A percentile compares a stretch with the other conserved stretches of the same genome.
Evolutionary conservation across 2,888 invertebrate species (phyloP).

Genomic region (Meiosimyza platycephala): DNA sequence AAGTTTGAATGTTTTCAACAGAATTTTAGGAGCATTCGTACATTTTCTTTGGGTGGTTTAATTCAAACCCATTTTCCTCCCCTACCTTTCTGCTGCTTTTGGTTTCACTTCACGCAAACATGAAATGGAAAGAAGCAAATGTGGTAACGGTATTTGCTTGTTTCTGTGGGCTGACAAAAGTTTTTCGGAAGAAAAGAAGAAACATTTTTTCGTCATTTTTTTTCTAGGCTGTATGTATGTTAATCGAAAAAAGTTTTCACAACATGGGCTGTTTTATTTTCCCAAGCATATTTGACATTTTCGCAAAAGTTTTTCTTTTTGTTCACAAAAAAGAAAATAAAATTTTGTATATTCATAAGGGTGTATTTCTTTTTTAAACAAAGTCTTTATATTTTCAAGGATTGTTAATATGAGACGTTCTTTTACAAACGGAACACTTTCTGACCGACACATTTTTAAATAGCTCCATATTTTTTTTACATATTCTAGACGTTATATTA

Average conservation of each 20-base stretch:
- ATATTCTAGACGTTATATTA: too few species aligned
- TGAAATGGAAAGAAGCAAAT: conserved; percentile 2
- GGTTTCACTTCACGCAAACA: conserved; percentile 9
- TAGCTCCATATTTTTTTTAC: too few species aligned
- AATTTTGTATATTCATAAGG: too few species aligned
- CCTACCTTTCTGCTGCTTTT: neutral
- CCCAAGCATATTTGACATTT: conserved; percentile 6
- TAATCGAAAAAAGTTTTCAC: conserved; percentile 22
- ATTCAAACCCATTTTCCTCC: too few species aligned
- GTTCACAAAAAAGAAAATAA: too few species aligned
- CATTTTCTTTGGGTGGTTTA: neutral
- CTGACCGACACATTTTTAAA: too few species aligned
- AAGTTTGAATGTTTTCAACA: conserved; percentile 19
- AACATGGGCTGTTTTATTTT: conserved; percentile 13
- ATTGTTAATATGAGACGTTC: too few species aligned
- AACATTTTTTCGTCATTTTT: too few species aligned
- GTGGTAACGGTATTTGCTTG: conserved; percentile 26
- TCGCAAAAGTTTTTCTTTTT: too few species aligned
- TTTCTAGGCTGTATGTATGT: neutral
- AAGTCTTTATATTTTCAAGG: too few species aligned
- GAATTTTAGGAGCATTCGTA: conserved; percentile 14
- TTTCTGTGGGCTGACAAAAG: conserved; percentile 14
- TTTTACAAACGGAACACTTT: too few species aligned
- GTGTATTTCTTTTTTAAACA: too few species aligned
- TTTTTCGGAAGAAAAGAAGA: neutral